These are phyloP conservation scores for Stomatorhinus walkeri DNA, from an alignment of 2,797 vertebrate genomes.

Conservation along the genomic window DNA sequence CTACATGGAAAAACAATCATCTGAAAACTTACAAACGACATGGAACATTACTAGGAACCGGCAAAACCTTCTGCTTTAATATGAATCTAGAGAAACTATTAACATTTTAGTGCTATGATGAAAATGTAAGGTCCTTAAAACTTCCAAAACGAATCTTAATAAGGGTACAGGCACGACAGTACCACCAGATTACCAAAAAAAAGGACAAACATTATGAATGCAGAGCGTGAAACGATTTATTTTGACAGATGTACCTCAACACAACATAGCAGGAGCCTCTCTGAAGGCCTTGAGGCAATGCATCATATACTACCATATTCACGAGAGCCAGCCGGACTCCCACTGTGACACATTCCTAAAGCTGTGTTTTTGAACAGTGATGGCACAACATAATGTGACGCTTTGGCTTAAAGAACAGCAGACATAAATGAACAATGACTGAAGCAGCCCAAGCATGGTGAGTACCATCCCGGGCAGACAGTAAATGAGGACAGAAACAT, in stretches of 20 bases:
- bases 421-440: neutral
- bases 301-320: neutral
- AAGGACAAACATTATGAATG: neutral
- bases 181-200: neutral
- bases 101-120: neutral
- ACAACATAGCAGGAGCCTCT: neutral
- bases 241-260: neutral
- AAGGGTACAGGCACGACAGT: neutral
- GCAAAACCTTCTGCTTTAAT: neutral
- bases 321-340: neutral
- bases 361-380: neutral
- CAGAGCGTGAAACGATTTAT: neutral
- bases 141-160: neutral
- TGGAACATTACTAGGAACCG: neutral
- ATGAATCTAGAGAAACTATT: neutral
- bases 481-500: neutral
- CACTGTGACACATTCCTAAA: neutral
- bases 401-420: neutral
- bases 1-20: neutral
- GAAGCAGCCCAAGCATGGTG: neutral
- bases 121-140: neutral
- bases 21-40: neutral
- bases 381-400: neutral
- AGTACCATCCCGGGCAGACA: neutral
- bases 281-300: neutral